These are phyloP conservation scores for Gallinago paraguaiae DNA, from an alignment of 2,113 vertebrate species.

Conservation along the genomic window DNA sequence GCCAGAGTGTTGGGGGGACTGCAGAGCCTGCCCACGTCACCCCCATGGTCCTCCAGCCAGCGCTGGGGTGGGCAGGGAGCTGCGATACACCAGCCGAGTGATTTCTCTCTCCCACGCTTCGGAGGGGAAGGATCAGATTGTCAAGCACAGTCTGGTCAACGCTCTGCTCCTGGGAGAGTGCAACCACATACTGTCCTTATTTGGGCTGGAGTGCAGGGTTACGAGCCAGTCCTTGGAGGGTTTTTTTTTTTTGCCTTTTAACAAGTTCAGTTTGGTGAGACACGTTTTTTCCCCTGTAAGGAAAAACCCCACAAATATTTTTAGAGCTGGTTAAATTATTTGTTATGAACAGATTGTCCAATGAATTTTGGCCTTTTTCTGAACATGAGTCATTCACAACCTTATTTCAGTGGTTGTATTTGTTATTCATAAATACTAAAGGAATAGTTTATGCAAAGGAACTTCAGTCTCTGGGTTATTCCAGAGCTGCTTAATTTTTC, in stretches of 20 bases:
- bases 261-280: conserved; percentile 35
- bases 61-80: background rate
- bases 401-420: conserved; percentile 30
- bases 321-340: conserved; percentile 49
- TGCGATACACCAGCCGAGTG: background rate
- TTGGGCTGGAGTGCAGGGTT: conserved; percentile 61
- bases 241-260: conserved; percentile 9
- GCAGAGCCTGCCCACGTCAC: background rate
- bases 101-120: conserved; percentile 44
- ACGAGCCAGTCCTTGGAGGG: background rate
- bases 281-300: conserved; percentile 19
- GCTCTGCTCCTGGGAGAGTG: background rate
- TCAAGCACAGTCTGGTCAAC: background rate
- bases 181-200: conserved; percentile 49
- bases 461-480: background rate
- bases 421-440: conserved; percentile 45
- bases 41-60: background rate
- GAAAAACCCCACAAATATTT: conserved; percentile 47
- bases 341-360: conserved; percentile 27
- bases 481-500: background rate
- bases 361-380: conserved; percentile 32
- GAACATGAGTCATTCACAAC: conserved; percentile 41
- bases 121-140: conserved; percentile 36
- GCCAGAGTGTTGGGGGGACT: background rate
- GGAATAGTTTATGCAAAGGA: background rate